A percentile compares a stretch with the other conserved stretches of the same genome.
Evolutionary conservation across 2,888 invertebrate species (phyloP).

Genomic region (Branchipolynoe longqiensis): DNA sequence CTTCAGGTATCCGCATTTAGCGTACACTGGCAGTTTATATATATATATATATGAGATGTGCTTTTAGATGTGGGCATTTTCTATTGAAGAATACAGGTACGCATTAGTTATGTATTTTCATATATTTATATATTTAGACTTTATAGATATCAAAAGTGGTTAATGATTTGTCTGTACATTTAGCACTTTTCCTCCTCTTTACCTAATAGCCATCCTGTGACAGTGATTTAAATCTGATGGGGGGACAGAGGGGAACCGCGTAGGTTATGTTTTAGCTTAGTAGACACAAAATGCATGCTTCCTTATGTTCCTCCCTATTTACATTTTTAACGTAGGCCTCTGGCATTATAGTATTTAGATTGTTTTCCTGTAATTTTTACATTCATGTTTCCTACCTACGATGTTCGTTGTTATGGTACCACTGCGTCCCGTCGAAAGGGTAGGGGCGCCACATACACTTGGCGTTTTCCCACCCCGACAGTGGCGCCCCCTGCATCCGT

Average conservation of each 20-base stretch:
- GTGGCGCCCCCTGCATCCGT: neutral
- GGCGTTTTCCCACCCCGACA: too few species aligned
- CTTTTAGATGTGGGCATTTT: constrained; percentile 35
- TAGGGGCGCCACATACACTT: too few species aligned
- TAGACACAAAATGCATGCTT: constrained; percentile 10
- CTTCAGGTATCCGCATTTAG: neutral
- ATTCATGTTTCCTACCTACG: constrained; percentile 16
- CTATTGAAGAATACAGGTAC: constrained; percentile 10
- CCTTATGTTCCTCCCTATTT: neutral
- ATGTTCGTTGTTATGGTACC: constrained; percentile 27
- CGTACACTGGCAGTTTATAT: constrained; percentile 15
- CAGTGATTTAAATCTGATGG: too few species aligned
- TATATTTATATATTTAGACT: too few species aligned
- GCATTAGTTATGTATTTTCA: neutral
- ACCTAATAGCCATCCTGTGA: too few species aligned
- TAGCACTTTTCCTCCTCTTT: too few species aligned
- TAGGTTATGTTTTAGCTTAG: neutral
- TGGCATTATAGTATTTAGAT: constrained; percentile 1
- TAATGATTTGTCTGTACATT: neutral
- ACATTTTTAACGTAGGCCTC: constrained; percentile 27
- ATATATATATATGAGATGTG: constrained; percentile 6
- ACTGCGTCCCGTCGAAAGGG: too few species aligned
- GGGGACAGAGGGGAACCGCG: too few species aligned
- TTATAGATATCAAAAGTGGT: constrained; percentile 6
- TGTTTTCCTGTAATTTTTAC: neutral